Base-by-base conservation (phyloP, 2,888 invertebrate species). In the Lasius fuliginosus region DNA sequence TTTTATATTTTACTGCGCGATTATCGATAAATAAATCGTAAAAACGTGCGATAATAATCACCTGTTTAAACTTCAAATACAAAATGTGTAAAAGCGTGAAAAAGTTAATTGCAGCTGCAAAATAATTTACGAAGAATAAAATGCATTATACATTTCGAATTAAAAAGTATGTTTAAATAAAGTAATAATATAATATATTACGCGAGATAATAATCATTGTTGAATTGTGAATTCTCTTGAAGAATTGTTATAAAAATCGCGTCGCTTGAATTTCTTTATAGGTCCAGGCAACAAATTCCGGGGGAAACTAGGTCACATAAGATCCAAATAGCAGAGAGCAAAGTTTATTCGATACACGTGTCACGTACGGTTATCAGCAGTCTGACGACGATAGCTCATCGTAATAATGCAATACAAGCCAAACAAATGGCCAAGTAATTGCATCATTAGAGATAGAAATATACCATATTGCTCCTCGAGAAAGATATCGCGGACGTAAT, bases 301-400 rank as follows among this genome's bases (percentile, higher is more conserved):
- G 5, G 1, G 18, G 18, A 11, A 73, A 81, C 33, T 71, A 4
- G 23, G 71, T 73, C 60, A 27, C 36, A 23, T 18, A 33, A 46
- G 73, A 46, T 71, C 12, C 18, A 68, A 46, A 42, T 42, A 36
- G 46, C 58, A 79, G 27, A 81, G 73, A 15, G 18, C 56, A 42
- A 56, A 77, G 56, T 56, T 77, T 60, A 60, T 46, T 33, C 36
- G 23, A 46, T 27, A 81, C 60, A 81, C 33, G 46, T 73, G 73
- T 36, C 46, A 12, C 1, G 15, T 53, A 58, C 58, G 30, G 0
- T 71, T 79, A 79, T 81, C 79, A 60, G 58, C 42, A 42, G 60
- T 42, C 46, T 12, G 36, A 3, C 18, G 33, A 46, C 18, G 42
- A 71, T 68, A n/a, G 36, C 4, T 77, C 40, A 27, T 68, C 71